Evolutionary conservation across 2,888 invertebrate genomes (phyloP).

Genomic region (Arenicola marina): DNA sequence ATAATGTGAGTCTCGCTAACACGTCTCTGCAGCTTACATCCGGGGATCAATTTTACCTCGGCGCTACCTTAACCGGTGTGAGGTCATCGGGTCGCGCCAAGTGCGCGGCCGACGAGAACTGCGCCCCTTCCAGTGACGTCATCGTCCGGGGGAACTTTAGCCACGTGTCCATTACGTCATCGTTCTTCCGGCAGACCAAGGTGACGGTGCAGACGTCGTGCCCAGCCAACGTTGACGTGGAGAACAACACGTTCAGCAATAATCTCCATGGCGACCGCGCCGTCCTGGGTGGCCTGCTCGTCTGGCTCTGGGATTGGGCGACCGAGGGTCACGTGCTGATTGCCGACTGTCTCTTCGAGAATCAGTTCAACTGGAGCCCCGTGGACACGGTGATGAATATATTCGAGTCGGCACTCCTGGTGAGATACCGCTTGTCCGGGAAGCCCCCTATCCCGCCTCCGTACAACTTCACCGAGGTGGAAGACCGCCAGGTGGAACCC

Average conservation of each 20-base stretch:
- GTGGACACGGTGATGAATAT: slow-evolving; percentile 7
- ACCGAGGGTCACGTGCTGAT: not conserved
- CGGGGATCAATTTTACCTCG: too few species aligned
- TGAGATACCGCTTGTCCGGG: too few species aligned
- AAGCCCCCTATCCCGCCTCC: too few species aligned
- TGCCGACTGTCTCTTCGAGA: not conserved
- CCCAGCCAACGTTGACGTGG: not conserved
- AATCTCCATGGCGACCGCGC: not conserved
- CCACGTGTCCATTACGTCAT: not conserved
- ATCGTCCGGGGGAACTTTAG: not conserved
- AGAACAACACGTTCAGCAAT: not conserved
- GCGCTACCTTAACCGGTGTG: not conserved
- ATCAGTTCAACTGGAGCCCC: slow-evolving; percentile 6
- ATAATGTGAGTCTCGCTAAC: too few species aligned
- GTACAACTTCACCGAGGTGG: not conserved
- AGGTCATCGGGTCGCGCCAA: not conserved
- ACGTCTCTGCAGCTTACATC: too few species aligned
- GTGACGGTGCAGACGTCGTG: not conserved
- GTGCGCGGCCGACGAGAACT: not conserved
- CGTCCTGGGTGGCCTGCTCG: not conserved
- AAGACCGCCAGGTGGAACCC: not conserved
- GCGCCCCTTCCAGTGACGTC: not conserved
- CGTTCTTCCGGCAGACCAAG: not conserved
- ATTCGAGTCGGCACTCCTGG: not conserved
- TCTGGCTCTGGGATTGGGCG: not conserved